Evolutionary conservation across 2,888 invertebrate species (phyloP).

Genomic region (Drosophila tripunctata): DNA sequence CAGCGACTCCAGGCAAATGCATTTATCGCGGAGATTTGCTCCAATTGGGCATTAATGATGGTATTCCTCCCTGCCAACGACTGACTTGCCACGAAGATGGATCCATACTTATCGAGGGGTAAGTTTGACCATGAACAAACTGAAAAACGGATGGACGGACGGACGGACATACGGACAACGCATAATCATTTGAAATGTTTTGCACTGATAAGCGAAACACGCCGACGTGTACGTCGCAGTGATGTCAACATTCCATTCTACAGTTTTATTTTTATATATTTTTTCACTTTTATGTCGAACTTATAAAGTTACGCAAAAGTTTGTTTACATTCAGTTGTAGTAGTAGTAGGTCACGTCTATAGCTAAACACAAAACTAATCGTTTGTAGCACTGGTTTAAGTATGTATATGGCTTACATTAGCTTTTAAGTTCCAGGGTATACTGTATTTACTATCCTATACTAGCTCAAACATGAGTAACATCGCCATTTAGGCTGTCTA

Average conservation of each 20-base stretch:
- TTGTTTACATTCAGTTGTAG: slow-evolving; percentile 40
- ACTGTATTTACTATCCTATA: too few relatives aligned
- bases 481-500: too few relatives aligned
- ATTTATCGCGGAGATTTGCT: slow-evolving; percentile 79
- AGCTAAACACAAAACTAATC: too few relatives aligned
- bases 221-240: not conserved
- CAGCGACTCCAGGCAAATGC: slow-evolving; percentile 61
- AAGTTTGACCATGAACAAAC: slow-evolving; percentile 50
- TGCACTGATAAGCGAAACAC: slow-evolving; percentile 38
- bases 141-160: not conserved
- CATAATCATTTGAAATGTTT: slow-evolving; percentile 43
- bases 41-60: slow-evolving; percentile 72
- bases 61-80: slow-evolving; percentile 80
- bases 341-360: too few relatives aligned
- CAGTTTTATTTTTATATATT: not conserved
- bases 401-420: too few relatives aligned
- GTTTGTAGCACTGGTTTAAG: too few relatives aligned
- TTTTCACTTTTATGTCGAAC: not conserved
- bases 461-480: too few relatives aligned
- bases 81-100: slow-evolving; percentile 80
- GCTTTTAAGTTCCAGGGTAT: too few relatives aligned
- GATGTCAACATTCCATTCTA: slow-evolving; percentile 4
- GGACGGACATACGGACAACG: not conserved
- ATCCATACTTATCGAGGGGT: slow-evolving; percentile 82
- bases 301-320: slow-evolving; percentile 23